phyloP scores from a whole-genome alignment of 2,888 invertebrate genomes.

The Frankliniella fusca region DNA sequence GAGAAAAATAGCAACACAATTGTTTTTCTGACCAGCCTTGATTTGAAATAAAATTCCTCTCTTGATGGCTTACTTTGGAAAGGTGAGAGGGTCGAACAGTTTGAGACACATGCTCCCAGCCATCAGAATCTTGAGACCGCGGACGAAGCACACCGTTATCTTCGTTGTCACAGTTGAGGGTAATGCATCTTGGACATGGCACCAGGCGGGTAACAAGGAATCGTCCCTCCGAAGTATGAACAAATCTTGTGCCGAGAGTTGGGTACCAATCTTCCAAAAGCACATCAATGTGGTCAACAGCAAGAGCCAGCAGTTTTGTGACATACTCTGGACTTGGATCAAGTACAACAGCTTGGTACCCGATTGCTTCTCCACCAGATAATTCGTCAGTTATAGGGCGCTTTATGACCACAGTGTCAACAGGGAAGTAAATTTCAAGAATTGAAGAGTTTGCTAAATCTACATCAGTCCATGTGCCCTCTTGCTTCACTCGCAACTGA shows the following conservation, averaged over 20 bases:
- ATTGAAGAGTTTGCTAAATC: conserved; percentile 76
- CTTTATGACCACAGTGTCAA: conserved; percentile 59
- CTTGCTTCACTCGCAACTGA: conserved; percentile 67
- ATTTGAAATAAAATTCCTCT: too few relatives aligned
- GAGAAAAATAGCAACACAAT: neutral
- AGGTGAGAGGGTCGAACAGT: neutral
- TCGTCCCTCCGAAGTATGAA: conserved; percentile 94
- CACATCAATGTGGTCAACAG: conserved; percentile 93
- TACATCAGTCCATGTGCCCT: conserved; percentile 80
- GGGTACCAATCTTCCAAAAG: conserved; percentile 98
- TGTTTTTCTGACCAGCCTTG: too few relatives aligned
- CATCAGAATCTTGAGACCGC: conserved; percentile 6
- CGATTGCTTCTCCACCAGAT: conserved; percentile 50
- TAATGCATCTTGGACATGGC: conserved; percentile 84
- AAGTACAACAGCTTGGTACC: conserved; percentile 63
- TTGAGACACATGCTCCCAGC: conserved; percentile 2
- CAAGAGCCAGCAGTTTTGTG: conserved; percentile 76
- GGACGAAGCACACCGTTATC: conserved; percentile 34
- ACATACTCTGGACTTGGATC: conserved; percentile 77
- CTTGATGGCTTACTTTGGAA: conserved; percentile 42
- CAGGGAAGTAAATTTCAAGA: conserved; percentile 79
- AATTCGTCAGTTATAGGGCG: conserved; percentile 48
- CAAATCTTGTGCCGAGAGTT: conserved; percentile 88
- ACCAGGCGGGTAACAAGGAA: conserved; percentile 90
- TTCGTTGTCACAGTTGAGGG: conserved; percentile 46